These are phyloP conservation scores for Pandemis cinnamomeana DNA, from an alignment of 2,888 invertebrate genomes.

Conservation along the genomic window DNA sequence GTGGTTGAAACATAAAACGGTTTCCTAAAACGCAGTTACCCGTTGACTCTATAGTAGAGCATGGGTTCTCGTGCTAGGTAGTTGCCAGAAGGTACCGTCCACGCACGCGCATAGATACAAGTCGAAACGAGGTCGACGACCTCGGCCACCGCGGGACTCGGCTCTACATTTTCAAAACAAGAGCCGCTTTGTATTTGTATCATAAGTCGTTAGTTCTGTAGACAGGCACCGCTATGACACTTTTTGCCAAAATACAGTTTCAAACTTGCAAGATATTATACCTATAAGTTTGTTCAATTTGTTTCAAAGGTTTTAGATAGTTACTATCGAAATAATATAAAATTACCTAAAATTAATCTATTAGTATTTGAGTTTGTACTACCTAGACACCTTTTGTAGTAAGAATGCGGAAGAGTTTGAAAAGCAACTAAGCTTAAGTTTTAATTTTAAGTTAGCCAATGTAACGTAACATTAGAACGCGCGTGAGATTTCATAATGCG, in stretches of 20 bases:
- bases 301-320: background rate
- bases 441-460: background rate
- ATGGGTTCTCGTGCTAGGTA: constrained; percentile 22
- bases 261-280: constrained; percentile 6
- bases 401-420: background rate
- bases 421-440: background rate
- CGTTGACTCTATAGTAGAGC: background rate
- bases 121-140: constrained; percentile 38
- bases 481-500: background rate
- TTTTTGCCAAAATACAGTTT: constrained; percentile 40
- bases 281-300: constrained; percentile 8
- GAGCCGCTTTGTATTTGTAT: constrained; percentile 39
- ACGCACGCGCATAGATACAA: constrained; percentile 39
- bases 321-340: too few species aligned
- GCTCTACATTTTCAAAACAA: constrained; percentile 41
- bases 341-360: too few species aligned
- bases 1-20: background rate
- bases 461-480: too few species aligned
- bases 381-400: too few species aligned
- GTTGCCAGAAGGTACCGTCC: constrained; percentile 16
- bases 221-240: constrained; percentile 41
- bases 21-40: constrained; percentile 2
- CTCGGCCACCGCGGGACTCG: constrained; percentile 34
- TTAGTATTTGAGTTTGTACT: background rate
- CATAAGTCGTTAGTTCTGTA: constrained; percentile 35